Base-by-base conservation (phyloP, 2,888 invertebrate species). In the Ferdinandea cuprea region DNA sequence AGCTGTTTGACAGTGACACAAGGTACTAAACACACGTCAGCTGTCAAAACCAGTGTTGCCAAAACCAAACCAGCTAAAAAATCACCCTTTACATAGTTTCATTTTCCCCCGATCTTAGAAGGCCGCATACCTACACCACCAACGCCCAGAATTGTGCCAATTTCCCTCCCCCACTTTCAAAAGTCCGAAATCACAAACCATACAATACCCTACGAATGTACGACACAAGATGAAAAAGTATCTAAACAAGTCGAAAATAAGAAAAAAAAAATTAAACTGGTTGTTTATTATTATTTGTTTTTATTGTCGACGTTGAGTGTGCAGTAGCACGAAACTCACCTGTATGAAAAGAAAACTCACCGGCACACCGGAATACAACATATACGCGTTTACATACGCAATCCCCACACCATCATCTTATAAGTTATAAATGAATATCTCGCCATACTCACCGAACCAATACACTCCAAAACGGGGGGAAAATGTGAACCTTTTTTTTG, bases 261-360 rank as follows among this genome's bases (percentile, higher is more conserved):
- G 68, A 83, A 83, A 66, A 83, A 58, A 83, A 83, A 72, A 72
- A 73, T 72, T 68, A 78, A 83, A 83, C 78, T 68, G 78, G 78
- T 78, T 83, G 68, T 72, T 78, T 73, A 68, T 73, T 78, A 78
- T 83, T 68, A 65, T 72, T 76, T 77, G 65, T 80, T 69, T 74
- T 81, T 65, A 50, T 69, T 71, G 74, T 46, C 48, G 68, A 48
- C 25, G 66, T 40, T 59, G 40, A 65, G 61, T 65, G 52, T 80
- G 61, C 59, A 61, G 21, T 59, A 71, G 37, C 54, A 72, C 59
- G 72, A 83, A 83, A 73, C 83, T 83, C 83, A 83, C 83, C 83
- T 83, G 83, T 78, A 83, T 44, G 68, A 83, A 83, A 83, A 81
- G 81, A 81, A 77, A 83, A 83, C 78, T 68, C 78, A 68, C 78